phyloP scores from a whole-genome alignment of 2,797 vertebrate genomes.

The Melanotaenia parkinsoni region DNA sequence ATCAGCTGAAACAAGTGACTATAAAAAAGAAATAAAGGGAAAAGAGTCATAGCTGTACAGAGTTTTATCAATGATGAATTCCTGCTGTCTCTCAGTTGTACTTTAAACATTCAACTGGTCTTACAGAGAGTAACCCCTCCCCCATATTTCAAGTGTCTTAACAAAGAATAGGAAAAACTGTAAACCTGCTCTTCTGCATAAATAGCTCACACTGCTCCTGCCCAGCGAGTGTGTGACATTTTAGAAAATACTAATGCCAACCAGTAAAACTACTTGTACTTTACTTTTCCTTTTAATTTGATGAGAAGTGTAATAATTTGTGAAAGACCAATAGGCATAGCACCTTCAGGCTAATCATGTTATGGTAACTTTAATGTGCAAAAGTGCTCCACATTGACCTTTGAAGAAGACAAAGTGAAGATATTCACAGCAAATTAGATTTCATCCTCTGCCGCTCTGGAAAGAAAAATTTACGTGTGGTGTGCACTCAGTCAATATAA shows the following conservation, averaged over 20 bases:
- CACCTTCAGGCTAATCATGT: slow-evolving; percentile 4
- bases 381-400: slow-evolving; percentile 7
- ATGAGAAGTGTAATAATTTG: not conserved
- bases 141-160: slow-evolving; percentile 23
- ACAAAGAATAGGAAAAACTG: slow-evolving; percentile 40
- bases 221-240: slow-evolving; percentile 28
- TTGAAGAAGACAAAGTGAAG: slow-evolving; percentile 3
- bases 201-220: slow-evolving; percentile 19
- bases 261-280: not conserved
- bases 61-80: slow-evolving; percentile 7
- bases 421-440: not conserved
- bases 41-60: slow-evolving; percentile 15
- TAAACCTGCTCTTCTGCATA: slow-evolving; percentile 15
- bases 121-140: not conserved
- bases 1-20: slow-evolving; percentile 9
- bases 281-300: slow-evolving; percentile 15
- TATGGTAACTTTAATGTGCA: not conserved
- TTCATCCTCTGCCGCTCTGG: slow-evolving; percentile 14
- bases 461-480: slow-evolving; percentile 10
- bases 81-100: not conserved
- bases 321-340: not conserved
- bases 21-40: not conserved
- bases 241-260: slow-evolving; percentile 2
- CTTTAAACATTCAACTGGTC: slow-evolving; percentile 7
- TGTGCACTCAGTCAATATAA: slow-evolving; percentile 20